phyloP scores from a whole-genome alignment of 1,140 invertebrate species.

The Hylaeus volcanicus region DNA sequence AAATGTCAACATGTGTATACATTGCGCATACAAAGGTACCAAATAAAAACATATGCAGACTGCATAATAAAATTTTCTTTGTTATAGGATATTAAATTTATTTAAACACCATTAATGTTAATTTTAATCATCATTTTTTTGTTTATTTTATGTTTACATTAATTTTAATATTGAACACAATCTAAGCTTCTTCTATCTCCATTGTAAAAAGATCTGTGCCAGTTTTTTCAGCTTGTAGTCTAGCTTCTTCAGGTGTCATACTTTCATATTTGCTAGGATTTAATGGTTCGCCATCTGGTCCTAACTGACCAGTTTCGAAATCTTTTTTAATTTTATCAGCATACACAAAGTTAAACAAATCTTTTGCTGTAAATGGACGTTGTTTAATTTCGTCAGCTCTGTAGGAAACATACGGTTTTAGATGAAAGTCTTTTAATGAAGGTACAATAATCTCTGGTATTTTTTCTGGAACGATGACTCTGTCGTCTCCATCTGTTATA shows the following conservation, averaged over 20 bases:
- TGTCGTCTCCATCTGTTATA: constrained; percentile 79
- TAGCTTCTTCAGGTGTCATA: constrained; percentile 87
- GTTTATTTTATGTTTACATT: neutral
- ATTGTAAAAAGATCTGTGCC: constrained; percentile 88
- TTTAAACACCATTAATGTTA: neutral
- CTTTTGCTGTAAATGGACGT: constrained; percentile 90
- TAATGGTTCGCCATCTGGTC: constrained; percentile 84
- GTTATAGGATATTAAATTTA: constrained; percentile 17
- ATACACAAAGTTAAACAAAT: constrained; percentile 93
- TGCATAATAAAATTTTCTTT: constrained; percentile 14
- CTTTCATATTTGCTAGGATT: constrained; percentile 88
- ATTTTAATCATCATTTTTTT: neutral
- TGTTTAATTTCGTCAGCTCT: constrained; percentile 87
- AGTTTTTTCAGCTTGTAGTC: constrained; percentile 84
- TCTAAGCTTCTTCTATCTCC: neutral
- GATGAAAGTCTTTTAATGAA: constrained; percentile 86
- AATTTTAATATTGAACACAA: neutral
- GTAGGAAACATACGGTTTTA: constrained; percentile 97
- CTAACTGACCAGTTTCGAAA: constrained; percentile 87
- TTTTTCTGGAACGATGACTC: constrained; percentile 90
- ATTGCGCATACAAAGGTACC: constrained; percentile 59
- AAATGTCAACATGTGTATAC: constrained; percentile 63
- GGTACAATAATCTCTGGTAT: constrained; percentile 96
- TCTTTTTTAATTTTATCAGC: constrained; percentile 90
- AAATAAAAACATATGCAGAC: constrained; percentile 66